Conservation (phyloP, 2,113 vertebrate genomes). For the Phyllopteryx taeniolatus region DNA sequence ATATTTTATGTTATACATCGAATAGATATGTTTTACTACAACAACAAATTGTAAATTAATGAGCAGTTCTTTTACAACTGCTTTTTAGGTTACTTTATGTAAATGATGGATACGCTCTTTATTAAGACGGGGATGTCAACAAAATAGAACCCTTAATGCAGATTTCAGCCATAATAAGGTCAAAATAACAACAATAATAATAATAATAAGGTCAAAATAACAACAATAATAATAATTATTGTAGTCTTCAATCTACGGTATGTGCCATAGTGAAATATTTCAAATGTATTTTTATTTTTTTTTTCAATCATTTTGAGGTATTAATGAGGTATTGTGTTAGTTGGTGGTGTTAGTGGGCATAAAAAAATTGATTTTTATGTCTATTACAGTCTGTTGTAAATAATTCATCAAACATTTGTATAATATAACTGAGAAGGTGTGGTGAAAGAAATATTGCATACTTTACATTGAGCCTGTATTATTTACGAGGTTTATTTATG, state of each 20-base stretch:
- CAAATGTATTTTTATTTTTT: neutral
- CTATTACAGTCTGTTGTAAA: neutral
- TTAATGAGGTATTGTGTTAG: neutral
- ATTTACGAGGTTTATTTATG: conserved; percentile 51
- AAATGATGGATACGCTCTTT: neutral
- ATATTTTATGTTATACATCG: no score
- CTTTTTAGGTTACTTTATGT: neutral
- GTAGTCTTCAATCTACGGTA: neutral
- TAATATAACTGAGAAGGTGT: neutral
- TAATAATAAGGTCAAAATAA: neutral
- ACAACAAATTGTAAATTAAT: neutral
- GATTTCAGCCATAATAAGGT: neutral
- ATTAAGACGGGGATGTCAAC: neutral
- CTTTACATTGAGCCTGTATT: neutral
- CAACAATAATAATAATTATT: no score
- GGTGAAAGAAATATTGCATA: conserved; percentile 29
- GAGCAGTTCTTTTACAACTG: neutral
- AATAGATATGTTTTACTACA: no score
- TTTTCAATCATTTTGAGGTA: neutral
- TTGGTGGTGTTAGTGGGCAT: no score
- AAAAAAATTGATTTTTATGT: neutral
- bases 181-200: no score
- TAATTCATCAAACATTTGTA: neutral
- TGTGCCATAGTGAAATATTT: neutral
- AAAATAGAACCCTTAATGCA: neutral